A percentile compares a stretch with the other conserved stretches of the same genome.
Conservation (phyloP, 30 jellyfish, hydroid and myxozoan species). For the Aurelia coerulea region DNA sequence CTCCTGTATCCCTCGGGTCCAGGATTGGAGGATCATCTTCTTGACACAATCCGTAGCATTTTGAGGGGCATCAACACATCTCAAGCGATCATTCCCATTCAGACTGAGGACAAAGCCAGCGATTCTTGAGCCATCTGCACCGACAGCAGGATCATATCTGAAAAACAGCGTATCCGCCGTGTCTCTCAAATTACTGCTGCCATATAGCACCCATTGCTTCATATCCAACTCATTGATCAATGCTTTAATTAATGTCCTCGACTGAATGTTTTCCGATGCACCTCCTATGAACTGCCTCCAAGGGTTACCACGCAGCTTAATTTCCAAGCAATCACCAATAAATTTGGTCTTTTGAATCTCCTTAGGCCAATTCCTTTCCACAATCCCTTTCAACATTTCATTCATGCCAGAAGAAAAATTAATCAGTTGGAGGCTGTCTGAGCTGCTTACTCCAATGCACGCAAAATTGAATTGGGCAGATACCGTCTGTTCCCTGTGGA, state of each 20-base stretch:
- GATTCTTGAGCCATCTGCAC: conserved; percentile 12
- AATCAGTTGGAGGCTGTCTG: conserved; percentile 4
- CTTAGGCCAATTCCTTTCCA: conserved; percentile 40
- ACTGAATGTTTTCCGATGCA: conserved; percentile 27
- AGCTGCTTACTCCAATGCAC: background rate
- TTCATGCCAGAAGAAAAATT: background rate
- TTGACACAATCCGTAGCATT: conserved; percentile 8
- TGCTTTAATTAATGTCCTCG: conserved; percentile 16
- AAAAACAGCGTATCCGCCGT: conserved; percentile 40
- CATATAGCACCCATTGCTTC: conserved; percentile 43
- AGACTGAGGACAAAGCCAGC: conserved; percentile 20
- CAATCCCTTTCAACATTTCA: background rate
- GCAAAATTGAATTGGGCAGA: conserved; percentile 11
- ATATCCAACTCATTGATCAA: conserved; percentile 17
- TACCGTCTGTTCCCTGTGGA: conserved; percentile 25
- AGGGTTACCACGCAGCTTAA: conserved; percentile 66
- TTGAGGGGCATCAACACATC: conserved; percentile 52
- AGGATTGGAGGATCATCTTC: conserved; percentile 12
- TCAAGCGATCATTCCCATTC: conserved; percentile 48
- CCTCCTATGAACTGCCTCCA: conserved; percentile 48
- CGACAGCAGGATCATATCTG: conserved; percentile 22
- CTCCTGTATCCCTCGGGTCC: conserved; percentile 62
- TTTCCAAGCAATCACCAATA: conserved; percentile 14
- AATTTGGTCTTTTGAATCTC: background rate
- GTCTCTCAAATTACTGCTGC: conserved; percentile 9